A percentile compares a stretch with the other conserved stretches of the same genome.
phyloP scores from a whole-genome alignment of 2,888 invertebrate genomes.

The Trachelus iudaicus region DNA sequence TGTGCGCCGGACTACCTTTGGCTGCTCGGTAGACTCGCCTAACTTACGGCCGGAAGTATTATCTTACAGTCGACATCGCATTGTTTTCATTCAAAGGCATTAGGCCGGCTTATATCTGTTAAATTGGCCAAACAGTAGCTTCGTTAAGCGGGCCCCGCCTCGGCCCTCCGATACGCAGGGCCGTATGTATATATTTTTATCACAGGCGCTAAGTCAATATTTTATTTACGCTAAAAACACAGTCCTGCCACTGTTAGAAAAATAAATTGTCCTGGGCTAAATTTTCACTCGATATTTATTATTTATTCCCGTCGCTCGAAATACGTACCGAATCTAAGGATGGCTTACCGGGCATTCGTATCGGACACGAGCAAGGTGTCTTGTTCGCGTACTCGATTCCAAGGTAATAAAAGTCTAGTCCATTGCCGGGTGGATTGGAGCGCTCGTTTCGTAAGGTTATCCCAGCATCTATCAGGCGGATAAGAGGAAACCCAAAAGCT shows the following conservation, averaged over 20 bases:
- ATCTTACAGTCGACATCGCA: conserved; percentile 46
- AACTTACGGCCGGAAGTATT: conserved; percentile 56
- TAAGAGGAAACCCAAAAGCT: background rate
- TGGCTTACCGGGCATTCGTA: background rate
- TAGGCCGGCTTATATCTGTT: conserved; percentile 39
- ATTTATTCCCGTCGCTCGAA: background rate
- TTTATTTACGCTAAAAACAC: no score
- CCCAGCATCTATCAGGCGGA: background rate
- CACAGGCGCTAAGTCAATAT: background rate
- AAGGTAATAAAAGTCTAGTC: background rate
- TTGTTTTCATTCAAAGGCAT: conserved; percentile 52
- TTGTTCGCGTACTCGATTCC: background rate
- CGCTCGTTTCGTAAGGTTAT: background rate
- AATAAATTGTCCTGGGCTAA: background rate
- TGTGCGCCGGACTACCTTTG: conserved; percentile 28
- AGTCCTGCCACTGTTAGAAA: background rate
- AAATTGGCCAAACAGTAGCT: conserved; percentile 33
- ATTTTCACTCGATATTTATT: background rate
- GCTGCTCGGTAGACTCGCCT: conserved; percentile 24
- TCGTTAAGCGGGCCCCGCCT: conserved; percentile 28
- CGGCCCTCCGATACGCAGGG: background rate
- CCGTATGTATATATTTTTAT: conserved; percentile 5
- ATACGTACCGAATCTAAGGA: background rate
- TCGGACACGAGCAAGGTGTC: background rate
- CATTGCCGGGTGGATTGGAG: background rate